Conservation (phyloP, 2,888 invertebrate species). For the Amiota mariae region DNA sequence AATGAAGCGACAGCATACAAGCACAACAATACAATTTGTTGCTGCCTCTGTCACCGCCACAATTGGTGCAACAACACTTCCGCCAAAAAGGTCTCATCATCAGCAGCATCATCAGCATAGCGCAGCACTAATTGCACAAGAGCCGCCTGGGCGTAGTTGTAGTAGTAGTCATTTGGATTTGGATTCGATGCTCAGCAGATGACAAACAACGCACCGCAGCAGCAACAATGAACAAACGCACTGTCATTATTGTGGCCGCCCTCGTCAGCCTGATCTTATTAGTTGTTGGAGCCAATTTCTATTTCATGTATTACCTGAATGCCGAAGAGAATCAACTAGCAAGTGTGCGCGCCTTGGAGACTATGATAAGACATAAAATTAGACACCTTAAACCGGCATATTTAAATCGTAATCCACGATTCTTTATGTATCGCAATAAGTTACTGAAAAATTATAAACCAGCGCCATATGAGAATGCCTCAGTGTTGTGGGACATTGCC, state of each 20-base stretch:
- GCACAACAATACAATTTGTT: constrained; percentile 22
- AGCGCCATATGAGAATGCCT: constrained; percentile 74
- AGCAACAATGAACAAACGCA: constrained; percentile 65
- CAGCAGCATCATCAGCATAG: too few relatives aligned
- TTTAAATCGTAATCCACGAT: constrained; percentile 72
- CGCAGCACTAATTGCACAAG: constrained; percentile 17
- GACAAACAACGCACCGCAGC: constrained; percentile 22
- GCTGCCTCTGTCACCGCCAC: constrained; percentile 4
- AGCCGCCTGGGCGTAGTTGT: constrained; percentile 18
- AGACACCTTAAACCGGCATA: constrained; percentile 72
- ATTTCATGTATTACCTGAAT: constrained; percentile 73
- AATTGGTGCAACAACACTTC: constrained; percentile 12
- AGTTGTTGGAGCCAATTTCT: constrained; percentile 70
- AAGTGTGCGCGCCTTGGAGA: constrained; percentile 71
- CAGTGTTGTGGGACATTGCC: constrained; percentile 75
- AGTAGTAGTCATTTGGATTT: constrained; percentile 28
- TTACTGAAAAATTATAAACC: constrained; percentile 70
- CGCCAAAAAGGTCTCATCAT: constrained; percentile 9
- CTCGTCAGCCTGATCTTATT: constrained; percentile 65
- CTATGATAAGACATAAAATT: constrained; percentile 70
- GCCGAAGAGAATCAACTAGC: constrained; percentile 73
- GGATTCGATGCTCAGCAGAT: constrained; percentile 33
- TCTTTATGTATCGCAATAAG: constrained; percentile 72
- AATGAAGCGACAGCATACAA: constrained; percentile 9
- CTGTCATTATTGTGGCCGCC: constrained; percentile 64